phyloP scores from a whole-genome alignment of 1,140 invertebrate genomes.

The Papilio dardanus region DNA sequence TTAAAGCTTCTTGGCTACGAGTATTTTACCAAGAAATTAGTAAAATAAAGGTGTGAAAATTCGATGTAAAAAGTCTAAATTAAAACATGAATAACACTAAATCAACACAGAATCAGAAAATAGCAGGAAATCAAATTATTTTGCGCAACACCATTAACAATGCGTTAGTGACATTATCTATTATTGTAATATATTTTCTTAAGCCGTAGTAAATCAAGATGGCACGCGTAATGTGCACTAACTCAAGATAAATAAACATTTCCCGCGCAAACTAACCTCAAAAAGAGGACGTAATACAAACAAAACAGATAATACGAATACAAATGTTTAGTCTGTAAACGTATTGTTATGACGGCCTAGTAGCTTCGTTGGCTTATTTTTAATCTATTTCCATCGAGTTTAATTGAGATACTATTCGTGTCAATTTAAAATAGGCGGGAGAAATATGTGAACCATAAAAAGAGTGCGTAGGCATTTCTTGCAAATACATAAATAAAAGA shows the following conservation, averaged over 20 bases:
- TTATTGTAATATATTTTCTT: constrained; percentile 8
- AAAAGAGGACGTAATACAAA: neutral
- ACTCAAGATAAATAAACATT: constrained; percentile 23
- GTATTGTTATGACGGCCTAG: constrained; percentile 11
- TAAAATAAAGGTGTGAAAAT: too few relatives aligned
- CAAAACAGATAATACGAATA: neutral
- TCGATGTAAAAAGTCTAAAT: neutral
- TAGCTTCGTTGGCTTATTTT: neutral
- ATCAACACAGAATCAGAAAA: neutral
- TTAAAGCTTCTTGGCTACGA: too few relatives aligned
- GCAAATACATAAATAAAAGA: too few relatives aligned
- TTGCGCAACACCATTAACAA: neutral
- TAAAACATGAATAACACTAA: neutral
- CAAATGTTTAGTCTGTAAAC: constrained; percentile 12
- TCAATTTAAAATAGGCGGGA: neutral
- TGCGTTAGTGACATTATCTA: neutral
- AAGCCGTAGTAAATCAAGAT: constrained; percentile 10
- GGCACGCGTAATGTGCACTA: constrained; percentile 12
- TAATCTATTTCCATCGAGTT: neutral
- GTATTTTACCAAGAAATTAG: too few relatives aligned
- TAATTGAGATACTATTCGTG: neutral
- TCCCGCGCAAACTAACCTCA: constrained; percentile 6
- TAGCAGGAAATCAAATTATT: neutral
- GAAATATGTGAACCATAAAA: neutral
- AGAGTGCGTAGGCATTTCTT: neutral